Evolutionary conservation across 1,140 invertebrate species (phyloP).

Genomic region (Scylla paramamosain): DNA sequence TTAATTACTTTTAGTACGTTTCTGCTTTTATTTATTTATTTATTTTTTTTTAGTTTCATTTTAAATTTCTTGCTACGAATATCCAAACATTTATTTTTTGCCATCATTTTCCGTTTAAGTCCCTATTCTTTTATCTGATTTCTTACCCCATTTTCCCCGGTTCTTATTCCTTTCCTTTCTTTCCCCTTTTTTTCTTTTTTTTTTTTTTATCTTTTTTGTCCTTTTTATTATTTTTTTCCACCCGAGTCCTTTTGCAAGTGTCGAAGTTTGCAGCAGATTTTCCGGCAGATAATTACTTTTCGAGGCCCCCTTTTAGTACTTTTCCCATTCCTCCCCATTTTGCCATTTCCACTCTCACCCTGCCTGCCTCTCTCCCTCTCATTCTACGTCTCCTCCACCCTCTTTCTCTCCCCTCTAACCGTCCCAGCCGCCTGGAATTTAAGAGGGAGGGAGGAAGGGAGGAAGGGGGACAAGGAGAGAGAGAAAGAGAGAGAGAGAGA

Average conservation of each 20-base stretch:
- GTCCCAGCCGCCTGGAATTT: not conserved
- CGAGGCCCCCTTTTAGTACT: slow-evolving; percentile 1
- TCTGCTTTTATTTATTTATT: not conserved
- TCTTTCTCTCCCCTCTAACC: not conserved
- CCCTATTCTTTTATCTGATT: not conserved
- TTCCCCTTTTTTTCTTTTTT: not conserved
- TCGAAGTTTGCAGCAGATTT: not conserved
- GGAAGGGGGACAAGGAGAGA: not conserved
- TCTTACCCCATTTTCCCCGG: not conserved
- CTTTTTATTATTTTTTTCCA: not conserved
- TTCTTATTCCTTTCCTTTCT: not conserved
- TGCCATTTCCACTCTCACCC: too few species aligned
- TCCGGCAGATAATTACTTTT: not conserved
- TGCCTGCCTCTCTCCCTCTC: too few species aligned
- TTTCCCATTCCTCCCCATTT: not conserved
- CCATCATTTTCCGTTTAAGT: not conserved
- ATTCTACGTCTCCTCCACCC: too few species aligned
- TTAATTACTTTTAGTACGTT: slow-evolving; percentile 4
- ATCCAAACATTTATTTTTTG: not conserved
- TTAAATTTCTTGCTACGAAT: not conserved
- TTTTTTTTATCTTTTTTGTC: not conserved
- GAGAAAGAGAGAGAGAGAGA: not conserved
- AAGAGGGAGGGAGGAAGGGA: not conserved
- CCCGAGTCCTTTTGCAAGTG: not conserved
- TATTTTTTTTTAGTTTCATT: too few species aligned